Percentiles rank a stretch among this genome's conserved stretches.
phyloP scores from a whole-genome alignment of 2,888 invertebrate species.

The Euplexia lucipara region DNA sequence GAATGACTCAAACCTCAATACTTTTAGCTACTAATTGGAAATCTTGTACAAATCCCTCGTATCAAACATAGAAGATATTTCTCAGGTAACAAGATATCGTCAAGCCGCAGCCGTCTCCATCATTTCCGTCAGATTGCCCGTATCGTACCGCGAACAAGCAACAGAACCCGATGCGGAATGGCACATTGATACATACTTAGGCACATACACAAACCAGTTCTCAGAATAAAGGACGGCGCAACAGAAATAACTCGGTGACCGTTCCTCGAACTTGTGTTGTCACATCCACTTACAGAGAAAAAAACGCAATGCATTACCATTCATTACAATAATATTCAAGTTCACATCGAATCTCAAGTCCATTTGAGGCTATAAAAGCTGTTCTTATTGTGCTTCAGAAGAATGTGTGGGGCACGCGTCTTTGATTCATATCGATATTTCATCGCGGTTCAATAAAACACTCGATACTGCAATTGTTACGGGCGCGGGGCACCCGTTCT shows the following conservation, averaged over 20 bases:
- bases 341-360: slow-evolving; percentile 1
- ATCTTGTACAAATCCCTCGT: slow-evolving; percentile 8
- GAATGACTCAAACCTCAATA: slow-evolving; percentile 12
- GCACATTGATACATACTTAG: slow-evolving; percentile 58
- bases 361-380: slow-evolving; percentile 15
- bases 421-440: slow-evolving; percentile 67
- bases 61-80: slow-evolving; percentile 34
- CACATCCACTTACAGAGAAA: slow-evolving; percentile 59
- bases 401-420: slow-evolving; percentile 47
- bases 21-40: slow-evolving; percentile 12
- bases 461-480: slow-evolving; percentile 69
- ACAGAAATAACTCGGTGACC: slow-evolving; percentile 75
- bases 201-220: slow-evolving; percentile 69
- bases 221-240: slow-evolving; percentile 68
- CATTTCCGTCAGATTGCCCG: slow-evolving; percentile 78
- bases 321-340: slow-evolving; percentile 14
- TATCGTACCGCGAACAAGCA: slow-evolving; percentile 70
- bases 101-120: slow-evolving; percentile 67
- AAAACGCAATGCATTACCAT: slow-evolving; percentile 34
- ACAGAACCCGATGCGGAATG: slow-evolving; percentile 66
- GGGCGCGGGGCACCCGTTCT: slow-evolving; percentile 65
- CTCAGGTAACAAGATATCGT: slow-evolving; percentile 58
- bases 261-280: slow-evolving; percentile 70
- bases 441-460: slow-evolving; percentile 68
- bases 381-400: slow-evolving; percentile 24